phyloP scores from a whole-genome alignment of 30 jellyfish, hydroid and myxozoan species.

The Pelagia noctiluca region DNA sequence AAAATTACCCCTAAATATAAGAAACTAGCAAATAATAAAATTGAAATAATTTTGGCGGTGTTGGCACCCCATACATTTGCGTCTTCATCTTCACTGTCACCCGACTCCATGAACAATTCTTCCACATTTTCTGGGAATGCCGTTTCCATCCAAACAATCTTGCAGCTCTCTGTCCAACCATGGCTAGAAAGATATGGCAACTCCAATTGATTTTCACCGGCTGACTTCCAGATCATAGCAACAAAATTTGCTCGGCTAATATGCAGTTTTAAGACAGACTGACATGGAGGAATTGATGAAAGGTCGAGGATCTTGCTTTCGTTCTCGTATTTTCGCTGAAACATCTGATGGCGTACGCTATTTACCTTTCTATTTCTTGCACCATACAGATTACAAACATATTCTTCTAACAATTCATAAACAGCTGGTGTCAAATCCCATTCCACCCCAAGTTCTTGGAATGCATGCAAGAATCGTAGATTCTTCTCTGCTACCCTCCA shows the following conservation, averaged over 20 bases:
- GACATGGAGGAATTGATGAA: too few species aligned
- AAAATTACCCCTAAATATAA: too few species aligned
- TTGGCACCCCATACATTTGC: too few species aligned
- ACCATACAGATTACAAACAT: background rate
- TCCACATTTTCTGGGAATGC: background rate
- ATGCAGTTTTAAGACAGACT: background rate
- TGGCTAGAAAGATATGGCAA: background rate
- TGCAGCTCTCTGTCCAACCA: background rate
- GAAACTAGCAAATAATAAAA: too few species aligned
- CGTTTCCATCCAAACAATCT: too few species aligned
- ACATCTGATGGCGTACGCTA: too few species aligned
- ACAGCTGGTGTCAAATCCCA: slow-evolving; percentile 32
- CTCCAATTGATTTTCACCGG: background rate
- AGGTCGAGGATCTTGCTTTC: too few species aligned
- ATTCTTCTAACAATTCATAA: slow-evolving; percentile 10
- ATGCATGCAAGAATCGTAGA: too few species aligned
- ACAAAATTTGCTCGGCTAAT: background rate
- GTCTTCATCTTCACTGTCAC: background rate
- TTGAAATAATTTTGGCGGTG: too few species aligned
- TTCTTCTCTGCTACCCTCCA: too few species aligned
- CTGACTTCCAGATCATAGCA: background rate
- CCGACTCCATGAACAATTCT: background rate
- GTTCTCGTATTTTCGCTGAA: too few species aligned
- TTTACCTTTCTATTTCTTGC: too few species aligned
- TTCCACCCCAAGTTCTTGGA: slow-evolving; percentile 15